phyloP scores from a whole-genome alignment of 2,797 vertebrate species.

The Notamacropus eugenii region DNA sequence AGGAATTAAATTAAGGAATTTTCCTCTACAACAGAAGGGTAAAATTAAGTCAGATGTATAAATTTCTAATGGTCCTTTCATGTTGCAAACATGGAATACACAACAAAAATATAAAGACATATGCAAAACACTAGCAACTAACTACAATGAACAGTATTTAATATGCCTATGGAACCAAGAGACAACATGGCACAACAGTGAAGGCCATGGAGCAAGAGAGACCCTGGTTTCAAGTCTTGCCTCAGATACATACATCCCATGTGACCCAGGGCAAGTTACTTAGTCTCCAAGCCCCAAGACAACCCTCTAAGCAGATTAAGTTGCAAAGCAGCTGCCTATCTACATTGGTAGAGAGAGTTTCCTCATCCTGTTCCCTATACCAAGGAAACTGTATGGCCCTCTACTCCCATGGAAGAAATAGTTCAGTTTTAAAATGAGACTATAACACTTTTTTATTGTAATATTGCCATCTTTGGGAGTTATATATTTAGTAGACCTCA shows the following conservation, averaged over 20 bases:
- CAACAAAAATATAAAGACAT: background rate
- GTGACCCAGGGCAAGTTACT: background rate
- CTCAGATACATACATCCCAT: background rate
- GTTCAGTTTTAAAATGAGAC: constrained; percentile 29
- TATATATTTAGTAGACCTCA: constrained; percentile 24
- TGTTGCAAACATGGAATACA: background rate
- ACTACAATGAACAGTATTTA: background rate
- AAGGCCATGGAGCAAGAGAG: background rate
- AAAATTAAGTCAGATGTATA: background rate
- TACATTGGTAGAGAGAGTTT: background rate
- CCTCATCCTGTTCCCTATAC: background rate
- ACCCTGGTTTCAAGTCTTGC: background rate
- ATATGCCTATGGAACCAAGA: background rate
- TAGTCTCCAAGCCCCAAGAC: background rate
- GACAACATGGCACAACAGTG: background rate
- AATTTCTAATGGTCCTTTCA: background rate
- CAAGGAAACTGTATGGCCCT: background rate
- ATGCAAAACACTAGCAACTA: background rate
- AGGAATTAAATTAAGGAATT: background rate
- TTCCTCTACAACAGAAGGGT: background rate
- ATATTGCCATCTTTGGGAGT: background rate
- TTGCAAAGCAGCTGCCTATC: background rate
- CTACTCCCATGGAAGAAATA: background rate
- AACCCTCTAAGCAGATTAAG: background rate
- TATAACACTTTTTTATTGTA: constrained; percentile 5